Evolutionary conservation across 2,113 vertebrate genomes (phyloP), one percentile per base, ranked within the genome.

Genomic region (Ailurus styani): DNA sequence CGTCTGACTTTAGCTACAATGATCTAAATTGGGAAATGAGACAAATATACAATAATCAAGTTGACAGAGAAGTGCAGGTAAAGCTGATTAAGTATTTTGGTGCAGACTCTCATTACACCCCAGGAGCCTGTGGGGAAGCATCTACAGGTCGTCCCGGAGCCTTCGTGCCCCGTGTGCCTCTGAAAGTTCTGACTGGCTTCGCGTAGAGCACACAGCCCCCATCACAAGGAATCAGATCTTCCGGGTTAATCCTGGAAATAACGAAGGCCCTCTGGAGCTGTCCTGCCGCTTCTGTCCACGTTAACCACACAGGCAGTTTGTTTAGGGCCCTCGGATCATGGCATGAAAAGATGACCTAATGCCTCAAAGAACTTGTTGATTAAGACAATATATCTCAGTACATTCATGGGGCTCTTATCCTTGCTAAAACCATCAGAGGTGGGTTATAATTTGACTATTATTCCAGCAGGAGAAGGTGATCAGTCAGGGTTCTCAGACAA

Each of bases 181-280:
- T 3, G n/a, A 31, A 7, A 31, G 11, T 27, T 45, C 88, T 47
- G 6, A 15, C 52, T 27, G 31, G 31, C 23, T 14, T 14, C 25
- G 3, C 0, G 3, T 4, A 8, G 31, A 52, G n/a, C 60, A 20
- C 27, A 3, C 17, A 31, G 31, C 7, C 3, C 6, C 55, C 7
- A 1, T 5, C 18, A 5, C 17, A 4, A 2, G 3, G 10, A 52
- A 31, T 37, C 29, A 23, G 29, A 12, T 20, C 27, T n/a, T 34
- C 18, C 11, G 31, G 5, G 23, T 34, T 27, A 37, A 15, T 42
- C 31, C 50, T 84, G 64, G 31, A 55, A 29, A 57, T 40, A 23
- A 18, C 3, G 42, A 23, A 68, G 15, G 27, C 40, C 2, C 4
- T 29, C 10, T 57, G 12, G 55, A 60, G 6, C 45, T 55, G n/a